Evolutionary conservation across 1,140 invertebrate genomes (phyloP), one percentile per base, ranked within the genome.

Genomic region (Palaemon carinicauda): DNA sequence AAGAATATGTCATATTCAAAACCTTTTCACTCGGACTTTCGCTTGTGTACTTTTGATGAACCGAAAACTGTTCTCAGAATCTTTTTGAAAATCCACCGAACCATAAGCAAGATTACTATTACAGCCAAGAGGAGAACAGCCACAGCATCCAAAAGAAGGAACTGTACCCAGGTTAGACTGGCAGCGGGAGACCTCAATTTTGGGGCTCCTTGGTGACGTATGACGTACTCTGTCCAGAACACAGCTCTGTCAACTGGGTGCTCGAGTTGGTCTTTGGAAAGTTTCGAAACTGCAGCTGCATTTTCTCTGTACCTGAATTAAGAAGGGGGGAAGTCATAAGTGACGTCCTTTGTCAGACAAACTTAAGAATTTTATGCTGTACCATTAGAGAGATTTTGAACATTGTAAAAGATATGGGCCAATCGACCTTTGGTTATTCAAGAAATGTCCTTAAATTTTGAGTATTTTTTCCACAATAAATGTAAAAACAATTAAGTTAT

Each of bases 161-260:
- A 60, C 33, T 84, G 29, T 33, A 78, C 71, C 82, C 82, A 84
- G 31, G 82, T 78, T 4, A 84, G 82, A 9, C 51, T 31, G 0
- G 74, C 41, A 0, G 53, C 90, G 0, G 91, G 89, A 7, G 92
- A 92, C 89, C 91, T 92, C 9, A 93, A 87, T 89, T 92, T 91
- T 33, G 90, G 84, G 1, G 91, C 91, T n/a, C 92, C 93, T 54
- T 92, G 91, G 83, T 93, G 91, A 50, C 92, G 89, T 51, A 93
- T 91, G 17, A 93, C 92, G 89, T 93, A 93, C 88, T 94, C 93
- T 17, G 92, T 92, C 93, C 93, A 94, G 91, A 91, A 94, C 29
- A 87, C 79, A 4, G 85, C 85, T 10, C n/a, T 27, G 31, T 87
- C 85, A 56, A 74, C 29, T 1, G 82, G 69, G 56, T 89, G 56